Percentiles rank a stretch among this genome's conserved stretches.
phyloP scores from a whole-genome alignment of 2,797 vertebrate genomes.

The Amphiprion clarkii region DNA sequence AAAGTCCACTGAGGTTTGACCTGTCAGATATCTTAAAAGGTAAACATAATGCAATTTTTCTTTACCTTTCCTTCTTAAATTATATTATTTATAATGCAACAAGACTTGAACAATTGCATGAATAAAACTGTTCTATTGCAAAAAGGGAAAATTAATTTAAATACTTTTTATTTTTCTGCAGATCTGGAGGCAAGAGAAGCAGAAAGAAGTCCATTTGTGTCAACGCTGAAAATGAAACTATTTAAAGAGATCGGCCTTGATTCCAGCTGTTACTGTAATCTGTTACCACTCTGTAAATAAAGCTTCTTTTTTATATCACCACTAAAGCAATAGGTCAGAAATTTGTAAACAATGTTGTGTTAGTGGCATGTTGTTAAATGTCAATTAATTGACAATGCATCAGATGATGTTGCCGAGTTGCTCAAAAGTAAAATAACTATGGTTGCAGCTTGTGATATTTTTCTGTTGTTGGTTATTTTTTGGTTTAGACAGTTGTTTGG shows the following conservation, averaged over 20 bases:
- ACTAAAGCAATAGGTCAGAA: constrained; percentile 45
- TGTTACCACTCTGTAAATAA: constrained; percentile 64
- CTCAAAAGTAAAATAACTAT: too few relatives aligned
- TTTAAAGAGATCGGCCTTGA: constrained; percentile 12
- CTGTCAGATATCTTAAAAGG: constrained; percentile 22
- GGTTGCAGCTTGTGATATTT: too few relatives aligned
- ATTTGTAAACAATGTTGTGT: not conserved
- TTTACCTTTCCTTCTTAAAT: not conserved
- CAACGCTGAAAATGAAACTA: constrained; percentile 16
- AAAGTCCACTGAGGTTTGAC: constrained; percentile 86
- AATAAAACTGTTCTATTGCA: not conserved
- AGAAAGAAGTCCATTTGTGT: not conserved
- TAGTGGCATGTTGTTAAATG: too few relatives aligned
- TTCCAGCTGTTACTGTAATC: constrained; percentile 50
- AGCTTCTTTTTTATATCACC: constrained; percentile 27
- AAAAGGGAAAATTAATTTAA: not conserved
- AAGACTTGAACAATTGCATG: not conserved
- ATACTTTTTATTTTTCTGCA: constrained; percentile 21
- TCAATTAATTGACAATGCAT: too few relatives aligned
- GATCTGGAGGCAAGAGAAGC: constrained; percentile 37
- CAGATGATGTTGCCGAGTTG: too few relatives aligned
- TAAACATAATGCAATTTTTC: constrained; percentile 25
- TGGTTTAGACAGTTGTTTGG: too few relatives aligned
- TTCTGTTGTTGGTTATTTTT: too few relatives aligned
- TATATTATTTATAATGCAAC: not conserved